Base-by-base conservation (phyloP, 2,113 vertebrate genomes). In the Harpagus bidentatus region DNA sequence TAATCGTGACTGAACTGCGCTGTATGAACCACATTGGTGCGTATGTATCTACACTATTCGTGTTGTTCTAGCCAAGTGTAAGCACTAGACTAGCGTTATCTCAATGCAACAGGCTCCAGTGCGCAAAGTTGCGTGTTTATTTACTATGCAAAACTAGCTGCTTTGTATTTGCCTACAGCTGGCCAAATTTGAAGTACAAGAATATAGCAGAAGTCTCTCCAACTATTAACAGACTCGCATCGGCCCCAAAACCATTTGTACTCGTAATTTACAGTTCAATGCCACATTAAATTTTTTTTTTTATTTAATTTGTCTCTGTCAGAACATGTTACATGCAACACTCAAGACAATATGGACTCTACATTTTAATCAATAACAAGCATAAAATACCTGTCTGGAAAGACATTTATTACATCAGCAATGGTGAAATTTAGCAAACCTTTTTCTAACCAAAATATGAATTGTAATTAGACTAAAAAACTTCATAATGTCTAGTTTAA, bases 61-160 rank as follows among this genome's bases (percentile, higher is more conserved):
- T 29, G 36, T 2, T 56, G 67, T 47, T 79, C 86, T 40, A 84
- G 63, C n/a, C 52, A 43, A 73, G 36, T 32, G 82, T 20, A 17
- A 89, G 78, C 67, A 50, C 65, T 4, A 77, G 77, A 66, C 67
- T 47, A 88, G 78, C 12, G n/a, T 96, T 97, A 97, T 96, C 96
- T 95, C 84, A 66, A 16, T 4, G 63, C 88, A 72, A 82, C 93
- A 97, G 84, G 53, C 58, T 86, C 32, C 86, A 53, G 29, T 7
- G 42, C 10, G 2, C 40, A 29, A 62, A 63, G 61, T 3, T 53
- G 55, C 9, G 6, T 71, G 63, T 66, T 95, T 86, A 67, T 71
- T 94, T 94, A 82, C 81, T 34, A 56, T 23, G 45, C 61, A 85
- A 71, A 77, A 73, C 62, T 63, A 67, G 34, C 47, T 89, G 61